phyloP scores from a whole-genome alignment of 2,888 invertebrate genomes.

The Lasius platythorax region DNA sequence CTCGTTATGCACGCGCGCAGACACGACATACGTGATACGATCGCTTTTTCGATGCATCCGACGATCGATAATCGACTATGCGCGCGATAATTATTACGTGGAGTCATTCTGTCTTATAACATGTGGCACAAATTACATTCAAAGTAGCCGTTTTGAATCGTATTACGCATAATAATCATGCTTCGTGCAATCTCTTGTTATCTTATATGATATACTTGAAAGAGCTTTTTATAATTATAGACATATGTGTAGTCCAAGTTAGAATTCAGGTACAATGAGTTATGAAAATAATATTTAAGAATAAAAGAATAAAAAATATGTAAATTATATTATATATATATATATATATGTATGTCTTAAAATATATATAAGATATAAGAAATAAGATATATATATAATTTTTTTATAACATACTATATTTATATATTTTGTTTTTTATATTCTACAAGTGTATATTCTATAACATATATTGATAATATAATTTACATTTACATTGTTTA shows the following conservation, averaged over 20 bases:
- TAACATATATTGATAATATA: background rate
- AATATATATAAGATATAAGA: background rate
- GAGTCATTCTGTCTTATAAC: background rate
- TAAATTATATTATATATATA: too few relatives aligned
- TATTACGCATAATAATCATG: background rate
- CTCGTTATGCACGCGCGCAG: slow-evolving; percentile 1
- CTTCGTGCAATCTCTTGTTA: background rate
- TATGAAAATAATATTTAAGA: too few relatives aligned
- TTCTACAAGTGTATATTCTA: background rate
- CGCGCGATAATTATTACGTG: slow-evolving; percentile 17
- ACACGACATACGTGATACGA: slow-evolving; percentile 14
- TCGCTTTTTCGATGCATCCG: slow-evolving; percentile 22
- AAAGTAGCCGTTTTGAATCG: background rate
- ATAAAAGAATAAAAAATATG: too few relatives aligned
- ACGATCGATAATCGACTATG: slow-evolving; percentile 19
- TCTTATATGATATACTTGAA: background rate
- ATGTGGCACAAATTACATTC: background rate
- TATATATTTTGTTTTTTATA: background rate
- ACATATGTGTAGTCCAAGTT: background rate
- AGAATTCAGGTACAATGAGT: too few relatives aligned
- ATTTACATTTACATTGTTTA: background rate
- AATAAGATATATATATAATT: background rate
- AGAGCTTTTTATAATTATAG: background rate
- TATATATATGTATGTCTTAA: too few relatives aligned
- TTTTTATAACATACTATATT: background rate